Evolutionary conservation across 2,113 vertebrate genomes (phyloP).

Genomic region (Forbesichthys agassizii): DNA sequence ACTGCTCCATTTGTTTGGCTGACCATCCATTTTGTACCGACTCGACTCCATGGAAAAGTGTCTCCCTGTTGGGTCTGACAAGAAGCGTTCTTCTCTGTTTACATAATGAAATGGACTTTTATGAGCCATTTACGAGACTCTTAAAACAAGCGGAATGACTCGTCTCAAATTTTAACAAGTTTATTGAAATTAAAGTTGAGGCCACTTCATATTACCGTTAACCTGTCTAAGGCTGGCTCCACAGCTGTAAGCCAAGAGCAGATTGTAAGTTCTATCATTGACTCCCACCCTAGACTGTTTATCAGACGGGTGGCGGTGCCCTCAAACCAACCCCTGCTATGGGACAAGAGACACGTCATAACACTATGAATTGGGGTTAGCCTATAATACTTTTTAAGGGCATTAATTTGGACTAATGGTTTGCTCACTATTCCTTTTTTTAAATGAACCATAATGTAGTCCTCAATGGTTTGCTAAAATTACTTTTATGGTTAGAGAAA

Average conservation of each 20-base stretch:
- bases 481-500: no score
- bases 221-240: slow-evolving; percentile 60
- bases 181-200: slow-evolving; percentile 77
- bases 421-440: no score
- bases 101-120: slow-evolving; percentile 83
- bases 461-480: no score
- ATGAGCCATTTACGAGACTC: slow-evolving; percentile 72
- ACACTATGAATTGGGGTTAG: slow-evolving; percentile 63
- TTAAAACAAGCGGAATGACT: slow-evolving; percentile 59
- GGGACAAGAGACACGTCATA: slow-evolving; percentile 66
- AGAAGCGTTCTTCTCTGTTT: slow-evolving; percentile 92
- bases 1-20: slow-evolving; percentile 73
- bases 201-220: slow-evolving; percentile 67
- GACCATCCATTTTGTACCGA: slow-evolving; percentile 62
- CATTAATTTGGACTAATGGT: slow-evolving; percentile 43
- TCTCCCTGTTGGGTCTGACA: slow-evolving; percentile 82
- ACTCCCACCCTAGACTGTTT: slow-evolving; percentile 65
- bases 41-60: slow-evolving; percentile 78
- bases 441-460: no score
- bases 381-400: slow-evolving; percentile 57
- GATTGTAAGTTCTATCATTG: slow-evolving; percentile 46
- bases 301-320: slow-evolving; percentile 64
- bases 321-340: slow-evolving; percentile 49
- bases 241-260: slow-evolving; percentile 58
- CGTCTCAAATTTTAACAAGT: slow-evolving; percentile 67